phyloP scores from a whole-genome alignment of 1,140 invertebrate species.

The Orchestia grillus region DNA sequence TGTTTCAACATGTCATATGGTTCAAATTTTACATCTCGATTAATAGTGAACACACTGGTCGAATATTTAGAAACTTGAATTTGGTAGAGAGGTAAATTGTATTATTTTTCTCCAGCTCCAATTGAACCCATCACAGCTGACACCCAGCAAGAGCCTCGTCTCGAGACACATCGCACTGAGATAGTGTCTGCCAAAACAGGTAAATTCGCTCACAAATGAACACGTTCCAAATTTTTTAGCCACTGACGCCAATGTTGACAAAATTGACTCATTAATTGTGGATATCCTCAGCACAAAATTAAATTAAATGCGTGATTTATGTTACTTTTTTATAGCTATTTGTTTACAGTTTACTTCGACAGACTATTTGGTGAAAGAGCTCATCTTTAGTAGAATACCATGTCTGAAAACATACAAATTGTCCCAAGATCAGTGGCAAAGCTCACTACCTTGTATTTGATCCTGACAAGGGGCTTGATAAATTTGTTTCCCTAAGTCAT shows the following conservation, averaged over 20 bases:
- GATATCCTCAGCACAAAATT: neutral
- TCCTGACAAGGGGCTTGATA: neutral
- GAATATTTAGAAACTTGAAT: neutral
- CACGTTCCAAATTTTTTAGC: neutral
- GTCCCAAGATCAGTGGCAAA: neutral
- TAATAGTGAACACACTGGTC: neutral
- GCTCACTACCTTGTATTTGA: neutral
- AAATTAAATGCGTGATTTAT: neutral
- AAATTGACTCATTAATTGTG: neutral
- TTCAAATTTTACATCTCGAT: neutral
- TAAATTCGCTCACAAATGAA: neutral
- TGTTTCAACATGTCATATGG: neutral
- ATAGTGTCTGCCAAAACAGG: neutral
- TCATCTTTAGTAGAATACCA: neutral
- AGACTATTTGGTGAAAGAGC: neutral
- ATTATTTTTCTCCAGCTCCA: conserved; percentile 17
- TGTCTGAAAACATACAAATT: neutral
- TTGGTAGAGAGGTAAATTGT: neutral
- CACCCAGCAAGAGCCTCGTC: neutral
- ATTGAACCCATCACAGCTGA: neutral
- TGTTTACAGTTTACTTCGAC: neutral
- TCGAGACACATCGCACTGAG: conserved; percentile 12
- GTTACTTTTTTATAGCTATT: neutral
- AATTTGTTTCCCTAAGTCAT: neutral
- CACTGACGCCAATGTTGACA: neutral